Percentiles rank a stretch among this genome's conserved stretches.
phyloP scores from a whole-genome alignment of 2,113 vertebrate genomes.

The Bagarius yarrelli region DNA sequence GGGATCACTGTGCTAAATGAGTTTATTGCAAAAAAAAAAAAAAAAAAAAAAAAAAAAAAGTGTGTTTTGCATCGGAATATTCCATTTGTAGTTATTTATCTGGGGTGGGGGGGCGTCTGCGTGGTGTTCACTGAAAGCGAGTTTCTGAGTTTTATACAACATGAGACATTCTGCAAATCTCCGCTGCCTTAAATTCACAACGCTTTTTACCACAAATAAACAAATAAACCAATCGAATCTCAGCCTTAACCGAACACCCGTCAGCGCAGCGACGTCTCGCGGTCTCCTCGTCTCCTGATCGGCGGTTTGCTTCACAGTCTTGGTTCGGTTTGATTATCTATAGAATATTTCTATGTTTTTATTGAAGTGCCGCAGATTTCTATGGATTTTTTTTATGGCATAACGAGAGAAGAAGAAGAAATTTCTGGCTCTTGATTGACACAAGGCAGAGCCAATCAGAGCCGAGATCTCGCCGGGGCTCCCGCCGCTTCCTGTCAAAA shows the following conservation, averaged over 20 bases:
- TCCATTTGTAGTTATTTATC: constrained; percentile 58
- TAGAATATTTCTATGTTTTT: not conserved
- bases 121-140: constrained; percentile 37
- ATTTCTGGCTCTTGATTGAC: too few species aligned
- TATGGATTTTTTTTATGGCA: not conserved
- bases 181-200: constrained; percentile 93
- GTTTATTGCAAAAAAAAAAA: constrained; percentile 53
- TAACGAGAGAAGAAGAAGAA: too few species aligned
- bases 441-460: too few species aligned
- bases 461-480: too few species aligned
- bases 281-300: constrained; percentile 25
- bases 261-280: constrained; percentile 66
- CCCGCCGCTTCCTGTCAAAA: too few species aligned
- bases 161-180: constrained; percentile 70
- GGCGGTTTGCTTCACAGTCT: not conserved
- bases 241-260: constrained; percentile 85
- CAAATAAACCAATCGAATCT: constrained; percentile 48
- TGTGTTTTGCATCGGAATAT: constrained; percentile 50
- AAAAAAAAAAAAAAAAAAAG: constrained; percentile 22
- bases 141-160: constrained; percentile 48
- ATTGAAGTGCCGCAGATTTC: not conserved
- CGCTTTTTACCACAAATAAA: constrained; percentile 79
- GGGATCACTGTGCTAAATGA: constrained; percentile 86
- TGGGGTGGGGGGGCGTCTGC: constrained; percentile 26
- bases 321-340: too few species aligned